phyloP scores from a whole-genome alignment of 2,888 invertebrate species.

The Harpagoxenus sublaevis region DNA sequence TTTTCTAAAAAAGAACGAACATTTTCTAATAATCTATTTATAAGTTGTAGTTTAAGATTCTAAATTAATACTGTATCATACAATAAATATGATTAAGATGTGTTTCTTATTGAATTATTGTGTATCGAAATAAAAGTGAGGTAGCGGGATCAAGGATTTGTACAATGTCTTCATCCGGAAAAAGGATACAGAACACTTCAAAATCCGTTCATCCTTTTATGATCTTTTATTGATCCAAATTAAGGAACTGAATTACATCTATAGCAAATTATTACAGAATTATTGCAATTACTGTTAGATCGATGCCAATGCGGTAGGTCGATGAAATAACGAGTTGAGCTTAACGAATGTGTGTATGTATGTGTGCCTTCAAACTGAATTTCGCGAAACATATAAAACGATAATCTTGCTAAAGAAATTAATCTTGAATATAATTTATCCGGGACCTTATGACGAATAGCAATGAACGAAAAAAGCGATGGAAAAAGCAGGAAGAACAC shows the following conservation, averaged over 20 bases:
- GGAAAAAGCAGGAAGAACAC: background rate
- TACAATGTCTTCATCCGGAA: conserved; percentile 58
- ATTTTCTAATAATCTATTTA: background rate
- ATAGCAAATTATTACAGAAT: conserved; percentile 65
- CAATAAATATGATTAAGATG: background rate
- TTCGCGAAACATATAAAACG: background rate
- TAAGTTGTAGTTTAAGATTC: background rate
- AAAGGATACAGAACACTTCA: conserved; percentile 47
- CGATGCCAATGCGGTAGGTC: conserved; percentile 59
- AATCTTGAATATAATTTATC: conserved; percentile 4
- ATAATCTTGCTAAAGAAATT: background rate
- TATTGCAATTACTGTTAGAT: conserved; percentile 58
- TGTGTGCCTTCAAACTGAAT: background rate
- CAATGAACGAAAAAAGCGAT: background rate
- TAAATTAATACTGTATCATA: background rate
- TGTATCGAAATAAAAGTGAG: conserved; percentile 7
- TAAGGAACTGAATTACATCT: conserved; percentile 77
- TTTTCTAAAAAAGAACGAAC: background rate
- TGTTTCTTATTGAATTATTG: background rate
- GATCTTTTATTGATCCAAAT: conserved; percentile 80
- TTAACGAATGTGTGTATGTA: background rate
- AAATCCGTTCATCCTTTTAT: conserved; percentile 69
- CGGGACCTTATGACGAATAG: background rate
- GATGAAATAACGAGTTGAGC: background rate
- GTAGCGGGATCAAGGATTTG: conserved; percentile 24